These are phyloP conservation scores for Littorina saxatilis DNA, from an alignment of 1,140 invertebrate genomes.

Conservation along the genomic window DNA sequence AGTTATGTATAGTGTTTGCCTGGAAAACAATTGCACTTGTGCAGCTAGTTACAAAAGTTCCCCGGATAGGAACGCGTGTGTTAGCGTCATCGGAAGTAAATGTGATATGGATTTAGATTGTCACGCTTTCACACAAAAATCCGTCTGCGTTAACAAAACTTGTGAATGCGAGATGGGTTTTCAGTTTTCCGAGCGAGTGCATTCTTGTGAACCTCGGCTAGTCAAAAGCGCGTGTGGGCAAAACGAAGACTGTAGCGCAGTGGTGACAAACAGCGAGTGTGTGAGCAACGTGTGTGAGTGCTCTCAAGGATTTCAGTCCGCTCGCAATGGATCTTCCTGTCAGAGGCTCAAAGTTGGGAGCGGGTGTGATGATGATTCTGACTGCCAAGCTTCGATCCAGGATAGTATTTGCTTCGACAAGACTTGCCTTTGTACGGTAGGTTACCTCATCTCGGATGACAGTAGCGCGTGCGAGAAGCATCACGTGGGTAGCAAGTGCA, in stretches of 20 bases:
- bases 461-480: slow-evolving; percentile 18
- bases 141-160: background rate
- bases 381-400: slow-evolving; percentile 37
- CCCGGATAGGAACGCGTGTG: background rate
- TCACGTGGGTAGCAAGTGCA: slow-evolving; percentile 40
- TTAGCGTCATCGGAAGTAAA: background rate
- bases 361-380: slow-evolving; percentile 29
- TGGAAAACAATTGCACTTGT: background rate
- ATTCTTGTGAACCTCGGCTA: background rate
- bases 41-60: background rate
- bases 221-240: background rate
- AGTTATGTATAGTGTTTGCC: background rate
- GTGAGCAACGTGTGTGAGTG: background rate
- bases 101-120: background rate
- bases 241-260: background rate
- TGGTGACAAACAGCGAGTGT: background rate
- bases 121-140: background rate
- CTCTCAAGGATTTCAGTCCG: background rate
- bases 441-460: slow-evolving; percentile 1
- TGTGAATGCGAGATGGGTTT: background rate
- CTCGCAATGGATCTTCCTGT: slow-evolving; percentile 11
- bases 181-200: background rate
- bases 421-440: slow-evolving; percentile 37
- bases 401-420: slow-evolving; percentile 35
- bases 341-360: slow-evolving; percentile 32